Conservation (phyloP, 2,888 invertebrate species). For the Philhelius pedissequus region DNA sequence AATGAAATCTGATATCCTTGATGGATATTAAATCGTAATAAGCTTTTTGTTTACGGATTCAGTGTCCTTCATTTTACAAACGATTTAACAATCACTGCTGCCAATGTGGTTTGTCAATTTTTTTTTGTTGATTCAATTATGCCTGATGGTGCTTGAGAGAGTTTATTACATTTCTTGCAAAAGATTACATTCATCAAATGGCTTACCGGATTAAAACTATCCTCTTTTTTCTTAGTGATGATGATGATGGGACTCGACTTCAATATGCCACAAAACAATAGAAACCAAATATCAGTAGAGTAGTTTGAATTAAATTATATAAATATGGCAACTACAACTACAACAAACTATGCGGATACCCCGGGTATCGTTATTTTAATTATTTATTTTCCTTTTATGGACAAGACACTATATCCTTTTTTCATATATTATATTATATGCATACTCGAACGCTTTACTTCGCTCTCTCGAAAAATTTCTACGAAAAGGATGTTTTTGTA, state of each 20-base stretch:
- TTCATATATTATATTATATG: neutral
- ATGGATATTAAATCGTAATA: conserved; percentile 15
- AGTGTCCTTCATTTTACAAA: conserved; percentile 1
- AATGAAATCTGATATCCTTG: neutral
- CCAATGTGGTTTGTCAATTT: neutral
- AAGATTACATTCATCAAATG: neutral
- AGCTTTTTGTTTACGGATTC: neutral
- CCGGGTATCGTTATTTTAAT: neutral
- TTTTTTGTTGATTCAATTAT: neutral
- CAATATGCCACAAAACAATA: neutral
- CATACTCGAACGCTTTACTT: neutral
- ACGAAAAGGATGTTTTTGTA: neutral
- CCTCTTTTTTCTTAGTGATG: neutral
- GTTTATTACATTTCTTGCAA: neutral
- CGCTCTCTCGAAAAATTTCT: conserved; percentile 11
- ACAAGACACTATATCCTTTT: neutral
- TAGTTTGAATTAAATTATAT: conserved; percentile 25
- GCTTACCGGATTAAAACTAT: conserved; percentile 41
- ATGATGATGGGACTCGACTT: neutral
- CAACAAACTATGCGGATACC: conserved; percentile 10
- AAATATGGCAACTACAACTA: conserved; percentile 24
- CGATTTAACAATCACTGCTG: neutral
- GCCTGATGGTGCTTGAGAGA: neutral
- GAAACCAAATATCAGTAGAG: neutral
- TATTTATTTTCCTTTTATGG: neutral